A percentile compares a stretch with the other conserved stretches of the same genome.
phyloP scores from a whole-genome alignment of 2,888 invertebrate genomes.

The Aphidoletes aphidimyza region DNA sequence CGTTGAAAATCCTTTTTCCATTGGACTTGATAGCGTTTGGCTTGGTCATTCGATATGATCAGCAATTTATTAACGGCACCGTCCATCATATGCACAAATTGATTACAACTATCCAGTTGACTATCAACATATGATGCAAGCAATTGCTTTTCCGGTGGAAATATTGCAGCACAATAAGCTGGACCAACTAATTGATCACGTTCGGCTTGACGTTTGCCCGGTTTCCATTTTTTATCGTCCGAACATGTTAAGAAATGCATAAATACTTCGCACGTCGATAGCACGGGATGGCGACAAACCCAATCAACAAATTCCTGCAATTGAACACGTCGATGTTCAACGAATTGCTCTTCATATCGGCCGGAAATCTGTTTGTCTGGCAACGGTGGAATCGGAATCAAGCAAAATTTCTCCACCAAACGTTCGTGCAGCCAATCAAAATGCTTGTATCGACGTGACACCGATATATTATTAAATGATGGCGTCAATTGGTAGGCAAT shows the following conservation, averaged over 20 bases:
- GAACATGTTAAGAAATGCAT: conserved; percentile 97
- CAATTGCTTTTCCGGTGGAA: conserved; percentile 83
- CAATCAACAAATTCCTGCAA: conserved; percentile 96
- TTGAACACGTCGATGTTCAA: conserved; percentile 92
- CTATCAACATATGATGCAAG: conserved; percentile 80
- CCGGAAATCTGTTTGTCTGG: conserved; percentile 99
- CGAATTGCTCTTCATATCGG: conserved; percentile 95
- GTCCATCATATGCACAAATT: conserved; percentile 87
- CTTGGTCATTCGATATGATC: conserved; percentile 83
- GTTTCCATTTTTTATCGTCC: conserved; percentile 97
- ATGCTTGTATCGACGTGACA: conserved; percentile 93
- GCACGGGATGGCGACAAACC: conserved; percentile 95
- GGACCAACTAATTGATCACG: conserved; percentile 90
- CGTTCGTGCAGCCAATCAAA: conserved; percentile 99
- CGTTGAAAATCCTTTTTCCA: conserved; percentile 84
- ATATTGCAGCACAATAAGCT: conserved; percentile 89
- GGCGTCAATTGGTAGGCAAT: conserved; percentile 97
- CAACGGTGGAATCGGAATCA: conserved; percentile 94
- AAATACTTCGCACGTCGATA: conserved; percentile 93
- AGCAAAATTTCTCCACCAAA: conserved; percentile 90
- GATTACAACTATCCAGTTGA: conserved; percentile 84
- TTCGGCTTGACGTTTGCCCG: conserved; percentile 94
- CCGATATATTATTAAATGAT: conserved; percentile 90
- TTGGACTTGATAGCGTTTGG: conserved; percentile 81
- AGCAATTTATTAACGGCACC: conserved; percentile 85